phyloP scores from a whole-genome alignment of 2,888 invertebrate genomes.

The Theristus sp. region DNA sequence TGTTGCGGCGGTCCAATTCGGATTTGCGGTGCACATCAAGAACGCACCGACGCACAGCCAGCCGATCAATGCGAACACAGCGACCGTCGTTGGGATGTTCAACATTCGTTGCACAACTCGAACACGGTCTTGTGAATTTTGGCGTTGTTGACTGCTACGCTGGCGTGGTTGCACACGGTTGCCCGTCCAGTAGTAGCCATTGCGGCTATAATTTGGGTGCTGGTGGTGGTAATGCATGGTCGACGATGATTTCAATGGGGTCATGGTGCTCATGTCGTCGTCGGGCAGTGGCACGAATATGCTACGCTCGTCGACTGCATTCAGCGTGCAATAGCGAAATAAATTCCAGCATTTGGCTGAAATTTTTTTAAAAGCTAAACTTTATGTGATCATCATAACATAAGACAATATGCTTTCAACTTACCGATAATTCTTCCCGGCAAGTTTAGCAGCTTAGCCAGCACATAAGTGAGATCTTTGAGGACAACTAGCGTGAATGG shows the following conservation, averaged over 20 bases:
- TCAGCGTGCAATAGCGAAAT: constrained; percentile 19
- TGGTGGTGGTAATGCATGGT: no score
- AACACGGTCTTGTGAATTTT: not conserved
- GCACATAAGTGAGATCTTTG: constrained; percentile 23
- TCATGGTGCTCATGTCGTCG: no score
- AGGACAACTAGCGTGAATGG: constrained; percentile 30
- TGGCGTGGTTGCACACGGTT: no score
- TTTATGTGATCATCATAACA: no score
- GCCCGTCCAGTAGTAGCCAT: no score
- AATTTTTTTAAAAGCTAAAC: no score
- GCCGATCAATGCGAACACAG: not conserved
- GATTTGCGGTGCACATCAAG: not conserved
- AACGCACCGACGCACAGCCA: not conserved
- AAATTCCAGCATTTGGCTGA: constrained; percentile 15
- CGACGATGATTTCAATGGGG: no score
- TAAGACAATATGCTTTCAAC: not conserved
- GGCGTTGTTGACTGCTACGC: no score
- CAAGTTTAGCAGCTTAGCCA: constrained; percentile 13
- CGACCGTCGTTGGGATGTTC: constrained; percentile 1
- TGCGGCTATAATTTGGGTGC: no score
- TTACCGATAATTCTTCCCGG: constrained; percentile 15
- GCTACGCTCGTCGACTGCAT: constrained; percentile 10
- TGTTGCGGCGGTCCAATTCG: constrained; percentile 17
- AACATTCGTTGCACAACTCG: not conserved
- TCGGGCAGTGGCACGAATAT: not conserved